Base-by-base conservation (phyloP, 2,888 invertebrate species). In the Elegia similella region DNA sequence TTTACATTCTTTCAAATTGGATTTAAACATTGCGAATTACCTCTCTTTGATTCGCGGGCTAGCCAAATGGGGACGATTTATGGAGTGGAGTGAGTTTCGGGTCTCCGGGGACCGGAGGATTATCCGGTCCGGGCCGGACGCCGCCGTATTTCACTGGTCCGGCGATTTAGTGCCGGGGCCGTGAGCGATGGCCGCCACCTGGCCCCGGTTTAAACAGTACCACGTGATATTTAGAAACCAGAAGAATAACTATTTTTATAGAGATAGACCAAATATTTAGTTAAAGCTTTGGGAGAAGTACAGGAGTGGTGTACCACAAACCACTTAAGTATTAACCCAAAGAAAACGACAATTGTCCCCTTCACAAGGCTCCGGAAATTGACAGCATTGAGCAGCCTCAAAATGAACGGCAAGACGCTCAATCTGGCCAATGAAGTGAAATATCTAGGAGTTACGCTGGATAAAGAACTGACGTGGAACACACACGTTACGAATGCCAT, bases 1-100 rank as follows among this genome's bases (percentile, higher is more conserved):
- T 34, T 61, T 63, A 66, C 69, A 68, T 72, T 69, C 64, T 65
- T 62, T 77, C 75, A 84, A 87, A 88, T 86, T 86, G 85, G 86
- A 86, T 87, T 87, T 86, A 87, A 86, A 86, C 87, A 84, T 86
- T 84, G 84, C 80, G 87, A 87, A 88, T 87, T 87, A 86, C 87
- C 81, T 85, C 82, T 81, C 83, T 85, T 86, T 85, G 86, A 86
- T 87, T 88, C 86, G 85, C 85, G 86, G 88, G 86, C 82, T 84
- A 84, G 83, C 82, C 85, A 81, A 84, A 84, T 80, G 86, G 87
- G 86, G 84, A 85, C 85, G 84, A 88, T 87, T 86, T 86, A 87
- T 87, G 80, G 82, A 82, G 79, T 73, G 75, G 73, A 69, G 75
- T 66, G 48, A 53, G 56, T 55, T 44, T 38, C 42, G 67, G 62